These are phyloP conservation scores for Athalia circularis DNA, from an alignment of 2,888 invertebrate species.

Conservation along the genomic window DNA sequence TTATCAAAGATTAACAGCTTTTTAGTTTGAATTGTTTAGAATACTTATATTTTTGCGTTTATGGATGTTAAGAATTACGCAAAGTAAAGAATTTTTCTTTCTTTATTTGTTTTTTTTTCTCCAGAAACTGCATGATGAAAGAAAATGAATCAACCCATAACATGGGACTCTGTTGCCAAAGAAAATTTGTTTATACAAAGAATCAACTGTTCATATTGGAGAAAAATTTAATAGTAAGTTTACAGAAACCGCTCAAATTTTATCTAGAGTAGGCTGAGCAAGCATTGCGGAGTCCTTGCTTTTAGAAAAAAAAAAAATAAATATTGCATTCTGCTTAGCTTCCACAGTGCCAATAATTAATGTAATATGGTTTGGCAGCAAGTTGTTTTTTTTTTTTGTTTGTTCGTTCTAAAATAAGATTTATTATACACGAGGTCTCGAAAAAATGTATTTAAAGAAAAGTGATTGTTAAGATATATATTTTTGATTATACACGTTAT, in stretches of 20 bases:
- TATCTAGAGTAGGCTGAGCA: neutral
- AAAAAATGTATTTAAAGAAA: constrained; percentile 1
- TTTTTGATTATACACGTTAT: constrained; percentile 26
- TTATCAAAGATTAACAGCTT: constrained; percentile 4
- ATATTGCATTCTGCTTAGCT: constrained; percentile 3
- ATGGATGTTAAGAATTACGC: too few relatives aligned
- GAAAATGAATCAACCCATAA: neutral
- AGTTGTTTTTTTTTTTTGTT: neutral
- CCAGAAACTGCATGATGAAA: neutral
- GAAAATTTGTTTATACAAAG: neutral
- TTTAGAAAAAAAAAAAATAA: constrained; percentile 4
- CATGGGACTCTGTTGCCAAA: constrained; percentile 1
- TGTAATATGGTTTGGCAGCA: neutral
- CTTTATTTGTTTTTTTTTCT: too few relatives aligned
- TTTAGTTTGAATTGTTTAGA: constrained; percentile 1
- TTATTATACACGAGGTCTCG: too few relatives aligned
- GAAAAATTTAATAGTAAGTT: neutral
- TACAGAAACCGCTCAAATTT: constrained; percentile 25
- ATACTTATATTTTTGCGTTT: neutral
- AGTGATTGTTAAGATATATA: constrained; percentile 24
- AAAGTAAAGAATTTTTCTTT: too few relatives aligned
- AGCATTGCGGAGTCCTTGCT: constrained; percentile 9
- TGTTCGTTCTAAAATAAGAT: too few relatives aligned
- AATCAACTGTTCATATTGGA: neutral
- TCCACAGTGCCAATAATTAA: neutral